A percentile compares a stretch with the other conserved stretches of the same genome.
These are phyloP conservation scores for Asarcornis scutulata DNA, from an alignment of 2,113 vertebrate species.

Conservation along the genomic window DNA sequence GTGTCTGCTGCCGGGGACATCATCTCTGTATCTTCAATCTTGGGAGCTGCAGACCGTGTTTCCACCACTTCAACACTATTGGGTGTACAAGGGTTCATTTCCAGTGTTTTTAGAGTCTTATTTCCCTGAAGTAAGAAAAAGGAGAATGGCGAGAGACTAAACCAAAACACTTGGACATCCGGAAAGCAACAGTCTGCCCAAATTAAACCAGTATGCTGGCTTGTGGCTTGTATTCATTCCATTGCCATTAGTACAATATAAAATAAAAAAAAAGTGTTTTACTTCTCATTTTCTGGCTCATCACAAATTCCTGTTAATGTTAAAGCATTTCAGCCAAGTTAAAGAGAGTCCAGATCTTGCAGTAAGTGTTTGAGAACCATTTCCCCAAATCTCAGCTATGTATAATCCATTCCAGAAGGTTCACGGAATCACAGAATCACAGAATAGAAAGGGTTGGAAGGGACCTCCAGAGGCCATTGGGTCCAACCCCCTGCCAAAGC, in stretches of 20 bases:
- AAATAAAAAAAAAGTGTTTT: not conserved
- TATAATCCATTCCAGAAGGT: not conserved
- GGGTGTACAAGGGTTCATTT: slow-evolving; percentile 89
- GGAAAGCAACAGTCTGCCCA: not conserved
- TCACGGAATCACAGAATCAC: not conserved
- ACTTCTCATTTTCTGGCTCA: not conserved
- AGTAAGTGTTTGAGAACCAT: not conserved
- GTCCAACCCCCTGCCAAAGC: too few species aligned
- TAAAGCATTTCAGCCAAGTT: not conserved
- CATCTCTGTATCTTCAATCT: slow-evolving; percentile 84
- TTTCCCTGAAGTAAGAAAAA: slow-evolving; percentile 71
- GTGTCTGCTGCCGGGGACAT: slow-evolving; percentile 78
- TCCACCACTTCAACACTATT: slow-evolving; percentile 91
- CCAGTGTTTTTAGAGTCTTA: slow-evolving; percentile 79
- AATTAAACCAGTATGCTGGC: not conserved
- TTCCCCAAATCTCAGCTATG: not conserved
- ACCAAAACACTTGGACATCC: not conserved
- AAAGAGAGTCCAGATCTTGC: not conserved
- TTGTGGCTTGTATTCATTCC: not conserved
- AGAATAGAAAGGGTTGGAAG: too few species aligned
- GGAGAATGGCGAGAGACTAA: not conserved
- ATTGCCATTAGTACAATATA: not conserved
- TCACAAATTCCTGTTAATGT: not conserved
- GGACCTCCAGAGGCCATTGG: too few species aligned
- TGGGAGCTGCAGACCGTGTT: slow-evolving; percentile 78